phyloP scores from a whole-genome alignment of 2,797 vertebrate species.

The Sarcoramphus papa region DNA sequence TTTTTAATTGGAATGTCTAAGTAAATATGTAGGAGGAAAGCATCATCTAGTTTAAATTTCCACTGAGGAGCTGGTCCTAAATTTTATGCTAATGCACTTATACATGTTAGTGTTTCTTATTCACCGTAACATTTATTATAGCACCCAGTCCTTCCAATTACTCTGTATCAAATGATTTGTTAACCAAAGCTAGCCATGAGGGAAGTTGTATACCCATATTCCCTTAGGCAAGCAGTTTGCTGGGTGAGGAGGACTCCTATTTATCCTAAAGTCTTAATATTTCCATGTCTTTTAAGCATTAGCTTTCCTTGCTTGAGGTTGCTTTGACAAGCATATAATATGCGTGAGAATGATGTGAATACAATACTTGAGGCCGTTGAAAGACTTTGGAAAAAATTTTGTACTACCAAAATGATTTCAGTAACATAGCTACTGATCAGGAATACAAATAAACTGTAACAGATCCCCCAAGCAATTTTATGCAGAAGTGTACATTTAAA shows the following conservation, averaged over 20 bases:
- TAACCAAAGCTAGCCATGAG: background rate
- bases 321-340: conserved; percentile 39
- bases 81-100: background rate
- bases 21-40: background rate
- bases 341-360: conserved; percentile 7
- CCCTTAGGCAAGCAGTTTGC: conserved; percentile 26
- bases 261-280: conserved; percentile 29
- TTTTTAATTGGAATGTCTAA: background rate
- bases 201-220: background rate
- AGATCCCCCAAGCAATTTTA: background rate
- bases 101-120: background rate
- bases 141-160: background rate
- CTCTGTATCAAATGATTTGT: background rate
- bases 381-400: conserved; percentile 9
- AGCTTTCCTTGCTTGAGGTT: conserved; percentile 47
- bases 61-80: background rate
- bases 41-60: background rate
- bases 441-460: conserved; percentile 24
- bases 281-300: conserved; percentile 59
- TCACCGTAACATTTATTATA: background rate
- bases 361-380: conserved; percentile 5
- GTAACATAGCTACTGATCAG: background rate
- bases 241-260: conserved; percentile 18
- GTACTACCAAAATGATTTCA: conserved; percentile 12
- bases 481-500: background rate